These are phyloP conservation scores for Lineus longissimus DNA, from an alignment of 1,140 invertebrate genomes.

Conservation along the genomic window DNA sequence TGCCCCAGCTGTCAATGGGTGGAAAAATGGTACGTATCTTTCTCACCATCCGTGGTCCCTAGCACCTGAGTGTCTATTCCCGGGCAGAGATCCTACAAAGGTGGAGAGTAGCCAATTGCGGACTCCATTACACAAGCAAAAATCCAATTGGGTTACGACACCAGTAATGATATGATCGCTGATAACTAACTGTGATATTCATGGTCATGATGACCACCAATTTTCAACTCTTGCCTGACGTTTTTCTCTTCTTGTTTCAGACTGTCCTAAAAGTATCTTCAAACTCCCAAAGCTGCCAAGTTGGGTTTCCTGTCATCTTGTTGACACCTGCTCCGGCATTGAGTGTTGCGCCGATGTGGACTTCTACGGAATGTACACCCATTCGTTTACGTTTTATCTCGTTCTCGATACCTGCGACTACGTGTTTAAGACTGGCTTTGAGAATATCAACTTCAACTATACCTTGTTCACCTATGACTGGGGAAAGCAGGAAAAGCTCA, in stretches of 20 bases:
- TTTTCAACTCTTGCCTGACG: no score
- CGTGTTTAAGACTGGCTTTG: not conserved
- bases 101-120: no score
- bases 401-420: slow-evolving; percentile 26
- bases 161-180: no score
- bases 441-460: no score
- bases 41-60: no score
- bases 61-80: no score
- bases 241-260: slow-evolving; percentile 17
- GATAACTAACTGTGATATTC: no score
- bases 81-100: no score
- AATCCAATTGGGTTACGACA: no score
- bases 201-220: no score
- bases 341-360: slow-evolving; percentile 26
- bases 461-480: slow-evolving; percentile 16
- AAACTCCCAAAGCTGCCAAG: slow-evolving; percentile 19
- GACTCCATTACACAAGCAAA: no score
- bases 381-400: slow-evolving; percentile 11
- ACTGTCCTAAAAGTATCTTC: slow-evolving; percentile 20
- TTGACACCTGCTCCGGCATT: slow-evolving; percentile 22
- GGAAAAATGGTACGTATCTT: slow-evolving; percentile 25
- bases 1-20: slow-evolving; percentile 23
- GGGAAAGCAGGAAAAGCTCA: slow-evolving; percentile 10
- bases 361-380: slow-evolving; percentile 20
- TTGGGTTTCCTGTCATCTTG: slow-evolving; percentile 22